Evolutionary conservation across 2,113 vertebrate species (phyloP).

Genomic region (Podarcis muralis): DNA sequence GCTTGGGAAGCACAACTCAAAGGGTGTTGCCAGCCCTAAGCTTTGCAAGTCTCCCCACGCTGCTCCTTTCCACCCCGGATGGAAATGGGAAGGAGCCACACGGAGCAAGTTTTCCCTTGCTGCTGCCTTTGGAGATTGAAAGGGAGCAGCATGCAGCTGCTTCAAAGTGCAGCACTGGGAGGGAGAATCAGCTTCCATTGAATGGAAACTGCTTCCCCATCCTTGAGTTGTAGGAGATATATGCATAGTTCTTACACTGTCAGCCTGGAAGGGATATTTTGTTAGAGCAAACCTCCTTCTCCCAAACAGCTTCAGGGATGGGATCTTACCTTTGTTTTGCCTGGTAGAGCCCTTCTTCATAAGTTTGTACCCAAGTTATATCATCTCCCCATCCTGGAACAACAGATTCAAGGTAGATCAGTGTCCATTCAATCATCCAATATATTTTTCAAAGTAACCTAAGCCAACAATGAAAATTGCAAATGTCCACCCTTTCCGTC

Average conservation of each 20-base stretch:
- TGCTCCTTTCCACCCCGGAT: no score
- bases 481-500: background rate
- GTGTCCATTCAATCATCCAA: background rate
- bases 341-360: slow-evolving; percentile 83
- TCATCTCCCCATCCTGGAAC: slow-evolving; percentile 84
- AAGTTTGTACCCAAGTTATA: slow-evolving; percentile 84
- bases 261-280: background rate
- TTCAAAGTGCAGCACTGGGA: no score
- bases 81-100: no score
- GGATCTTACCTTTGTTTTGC: slow-evolving; percentile 77
- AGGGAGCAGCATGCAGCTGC: no score
- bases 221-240: background rate
- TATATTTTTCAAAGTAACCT: background rate
- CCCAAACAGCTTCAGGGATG: background rate
- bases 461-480: background rate
- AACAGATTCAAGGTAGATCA: background rate
- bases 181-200: no score
- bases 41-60: no score
- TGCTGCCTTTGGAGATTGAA: no score
- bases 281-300: background rate
- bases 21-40: no score
- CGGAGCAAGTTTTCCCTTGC: no score
- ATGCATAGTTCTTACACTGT: background rate
- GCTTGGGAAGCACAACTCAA: no score
- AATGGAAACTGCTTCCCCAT: no score